Percentiles rank a stretch among this genome's conserved stretches.
Conservation (phyloP, 1,140 invertebrate genomes). For the Hylaeus volcanicus region DNA sequence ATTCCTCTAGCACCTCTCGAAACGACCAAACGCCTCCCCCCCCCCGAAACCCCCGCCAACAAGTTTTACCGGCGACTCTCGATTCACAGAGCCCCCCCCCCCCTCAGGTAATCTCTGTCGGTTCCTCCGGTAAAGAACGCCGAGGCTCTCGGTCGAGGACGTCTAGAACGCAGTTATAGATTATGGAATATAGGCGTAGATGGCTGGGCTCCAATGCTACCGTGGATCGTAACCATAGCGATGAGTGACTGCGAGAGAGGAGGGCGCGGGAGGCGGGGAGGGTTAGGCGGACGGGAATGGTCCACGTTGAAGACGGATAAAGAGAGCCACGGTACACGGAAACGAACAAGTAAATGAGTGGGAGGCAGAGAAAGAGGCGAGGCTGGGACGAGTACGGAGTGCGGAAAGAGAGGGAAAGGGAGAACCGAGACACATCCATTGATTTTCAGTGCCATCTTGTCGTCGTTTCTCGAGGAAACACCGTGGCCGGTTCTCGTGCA, state of each 20-base stretch:
- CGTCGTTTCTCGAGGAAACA: slow-evolving; percentile 70
- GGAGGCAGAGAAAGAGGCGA: slow-evolving; percentile 29
- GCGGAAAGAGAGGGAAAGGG: slow-evolving; percentile 47
- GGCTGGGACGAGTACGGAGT: slow-evolving; percentile 6
- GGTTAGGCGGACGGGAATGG: slow-evolving; percentile 46
- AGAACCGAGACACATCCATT: slow-evolving; percentile 72
- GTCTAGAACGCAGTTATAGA: slow-evolving; percentile 22
- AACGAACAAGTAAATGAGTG: slow-evolving; percentile 35
- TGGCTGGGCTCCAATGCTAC: slow-evolving; percentile 26
- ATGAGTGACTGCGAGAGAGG: slow-evolving; percentile 68
- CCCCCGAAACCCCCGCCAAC: no score
- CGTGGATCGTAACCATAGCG: slow-evolving; percentile 78
- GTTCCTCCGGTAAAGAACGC: background rate
- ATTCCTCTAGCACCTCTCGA: no score
- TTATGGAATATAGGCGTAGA: slow-evolving; percentile 50
- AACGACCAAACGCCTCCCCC: no score
- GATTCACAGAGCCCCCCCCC: no score
- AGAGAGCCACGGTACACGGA: background rate
- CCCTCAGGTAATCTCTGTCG: slow-evolving; percentile 18
- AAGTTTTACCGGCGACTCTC: no score
- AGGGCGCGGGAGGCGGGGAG: slow-evolving; percentile 31
- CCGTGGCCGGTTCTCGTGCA: slow-evolving; percentile 3
- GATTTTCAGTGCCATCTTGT: slow-evolving; percentile 80
- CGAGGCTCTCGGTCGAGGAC: background rate
- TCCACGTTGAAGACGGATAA: background rate